Conservation (phyloP, 2,797 vertebrate species). For the Fringilla coelebs region DNA sequence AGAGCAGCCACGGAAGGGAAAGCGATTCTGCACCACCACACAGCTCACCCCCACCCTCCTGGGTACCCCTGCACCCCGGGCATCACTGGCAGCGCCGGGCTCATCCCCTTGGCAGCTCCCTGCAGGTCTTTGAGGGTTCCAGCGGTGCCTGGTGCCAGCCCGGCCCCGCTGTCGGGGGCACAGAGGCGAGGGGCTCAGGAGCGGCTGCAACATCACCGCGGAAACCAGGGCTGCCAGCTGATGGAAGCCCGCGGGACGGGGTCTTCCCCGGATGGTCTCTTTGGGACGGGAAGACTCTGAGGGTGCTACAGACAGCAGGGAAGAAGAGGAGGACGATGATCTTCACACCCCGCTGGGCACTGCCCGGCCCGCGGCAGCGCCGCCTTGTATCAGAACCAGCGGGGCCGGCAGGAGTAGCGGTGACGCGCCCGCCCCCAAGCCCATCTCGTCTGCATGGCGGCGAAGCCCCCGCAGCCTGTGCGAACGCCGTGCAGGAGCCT, state of each 20-base stretch:
- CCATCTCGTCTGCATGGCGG: neutral
- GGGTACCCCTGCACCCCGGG: neutral
- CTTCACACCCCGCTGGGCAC: neutral
- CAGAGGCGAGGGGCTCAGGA: neutral
- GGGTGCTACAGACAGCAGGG: neutral
- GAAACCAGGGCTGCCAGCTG: neutral
- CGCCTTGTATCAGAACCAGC: neutral
- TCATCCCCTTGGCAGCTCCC: too few species aligned
- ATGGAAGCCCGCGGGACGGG: neutral
- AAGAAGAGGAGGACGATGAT: neutral
- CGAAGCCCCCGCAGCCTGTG: neutral
- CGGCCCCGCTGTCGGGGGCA: neutral
- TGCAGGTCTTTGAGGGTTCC: neutral
- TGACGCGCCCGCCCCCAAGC: too few species aligned
- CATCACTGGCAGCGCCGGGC: rapidly evolving
- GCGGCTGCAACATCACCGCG: neutral
- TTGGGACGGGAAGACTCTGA: neutral
- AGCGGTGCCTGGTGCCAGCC: neutral
- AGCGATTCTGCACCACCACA: neutral
- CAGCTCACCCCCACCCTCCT: neutral
- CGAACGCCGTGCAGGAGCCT: neutral
- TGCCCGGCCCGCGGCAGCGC: neutral
- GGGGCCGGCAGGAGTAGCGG: neutral
- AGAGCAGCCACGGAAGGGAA: neutral
- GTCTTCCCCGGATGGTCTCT: neutral